Conservation (phyloP, 2,113 vertebrate species). For the Elaphurus davidianus region DNA sequence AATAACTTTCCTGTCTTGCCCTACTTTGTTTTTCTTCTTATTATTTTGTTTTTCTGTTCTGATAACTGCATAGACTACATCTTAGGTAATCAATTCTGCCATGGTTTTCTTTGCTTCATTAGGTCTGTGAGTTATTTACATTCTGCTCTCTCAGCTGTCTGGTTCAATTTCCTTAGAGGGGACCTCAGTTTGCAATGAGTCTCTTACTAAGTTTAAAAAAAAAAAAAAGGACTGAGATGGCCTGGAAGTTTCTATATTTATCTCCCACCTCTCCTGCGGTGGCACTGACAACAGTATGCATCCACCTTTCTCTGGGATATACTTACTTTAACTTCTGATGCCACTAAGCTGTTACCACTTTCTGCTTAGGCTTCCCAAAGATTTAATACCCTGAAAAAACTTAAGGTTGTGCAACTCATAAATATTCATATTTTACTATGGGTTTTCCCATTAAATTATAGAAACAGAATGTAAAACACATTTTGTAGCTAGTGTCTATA, state of each 20-base stretch:
- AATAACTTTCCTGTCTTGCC: not conserved
- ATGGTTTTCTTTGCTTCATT: not conserved
- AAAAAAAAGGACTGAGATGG: not conserved
- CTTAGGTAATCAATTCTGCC: not conserved
- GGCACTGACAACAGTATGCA: not conserved
- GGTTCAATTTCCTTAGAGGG: not conserved
- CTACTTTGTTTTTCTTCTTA: not conserved
- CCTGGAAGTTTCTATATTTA: not conserved
- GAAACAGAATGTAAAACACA: not conserved
- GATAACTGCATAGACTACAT: not conserved
- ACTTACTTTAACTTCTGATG: not conserved
- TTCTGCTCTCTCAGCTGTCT: not conserved
- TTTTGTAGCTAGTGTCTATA: not conserved
- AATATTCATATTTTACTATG: not conserved
- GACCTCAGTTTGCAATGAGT: not conserved
- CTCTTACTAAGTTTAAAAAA: not conserved
- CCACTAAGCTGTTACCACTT: not conserved
- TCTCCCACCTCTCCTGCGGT: fast-evolving
- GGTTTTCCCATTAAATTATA: not conserved
- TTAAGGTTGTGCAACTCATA: not conserved
- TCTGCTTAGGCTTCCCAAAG: not conserved
- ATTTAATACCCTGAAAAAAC: not conserved
- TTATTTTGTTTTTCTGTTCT: not conserved
- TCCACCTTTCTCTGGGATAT: not conserved
- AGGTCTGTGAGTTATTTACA: not conserved